Base-by-base conservation (phyloP, 2,888 invertebrate genomes). In the Lasioglossum calceatum region DNA sequence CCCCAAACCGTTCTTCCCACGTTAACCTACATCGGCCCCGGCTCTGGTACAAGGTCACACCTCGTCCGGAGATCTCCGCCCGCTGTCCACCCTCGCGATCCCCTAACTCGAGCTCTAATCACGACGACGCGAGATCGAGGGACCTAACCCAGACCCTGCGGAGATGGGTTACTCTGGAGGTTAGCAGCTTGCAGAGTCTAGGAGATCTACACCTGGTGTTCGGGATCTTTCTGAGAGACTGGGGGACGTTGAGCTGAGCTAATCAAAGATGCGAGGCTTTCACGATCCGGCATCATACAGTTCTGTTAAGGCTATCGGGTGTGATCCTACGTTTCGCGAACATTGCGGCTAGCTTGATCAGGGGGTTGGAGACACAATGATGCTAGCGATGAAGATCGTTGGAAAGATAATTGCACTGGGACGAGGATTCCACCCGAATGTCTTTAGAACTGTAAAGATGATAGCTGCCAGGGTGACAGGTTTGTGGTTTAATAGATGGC, bases 1-100 rank as follows among this genome's bases (percentile, higher is more conserved):
- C 23, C 10, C 39, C 39, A 10, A 70, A n/a, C 71, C n/a, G 42
- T 42, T n/a, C 71, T n/a, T n/a, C n/a, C 71, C 42, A 42, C 39
- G n/a, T 71, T 71, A 71, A 39, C 71, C 71, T 71, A 71, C 42
- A 42, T 71, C 42, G 23, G 39, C 0, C 39, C 4, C 42, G 12
- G n/a, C n/a, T n/a, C 71, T 14, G 71, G n/a, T 42, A 42, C 71
- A 71, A 71, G 71, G 71, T 71, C 71, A 71, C 42, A 23, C 39
- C 23, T 71, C 39, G 42, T n/a, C n/a, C 71, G 12, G n/a, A 71
- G 42, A 71, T n/a, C n/a, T n/a, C 71, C 42, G 23, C 71, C 71
- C n/a, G 39, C 42, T 39, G 23, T 71, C 70, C 70, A 42, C 42
- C 70, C 70, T 71, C 19, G 23, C 70, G 70, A 39, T 23, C 71